These are phyloP conservation scores for Drosophila kurseongensis DNA, from an alignment of 1,140 invertebrate species.

Conservation along the genomic window DNA sequence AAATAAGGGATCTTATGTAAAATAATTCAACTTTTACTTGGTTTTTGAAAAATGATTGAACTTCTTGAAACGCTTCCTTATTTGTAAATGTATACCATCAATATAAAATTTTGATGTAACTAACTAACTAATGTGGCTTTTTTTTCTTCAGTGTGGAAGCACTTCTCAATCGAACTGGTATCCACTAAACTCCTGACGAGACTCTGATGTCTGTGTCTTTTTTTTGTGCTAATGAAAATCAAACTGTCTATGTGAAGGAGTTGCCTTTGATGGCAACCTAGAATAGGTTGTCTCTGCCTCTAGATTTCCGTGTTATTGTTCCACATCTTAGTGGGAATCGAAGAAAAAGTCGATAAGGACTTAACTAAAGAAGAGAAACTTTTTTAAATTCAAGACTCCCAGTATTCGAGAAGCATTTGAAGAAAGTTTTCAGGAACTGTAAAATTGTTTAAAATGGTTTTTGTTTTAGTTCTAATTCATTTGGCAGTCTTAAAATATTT, in stretches of 20 bases:
- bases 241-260: slow-evolving; percentile 33
- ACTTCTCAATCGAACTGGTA: background rate
- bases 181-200: background rate
- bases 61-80: no score
- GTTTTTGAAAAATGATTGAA: no score
- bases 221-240: slow-evolving; percentile 57
- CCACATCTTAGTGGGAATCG: slow-evolving; percentile 10
- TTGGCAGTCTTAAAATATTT: no score
- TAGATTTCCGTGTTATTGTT: background rate
- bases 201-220: slow-evolving; percentile 27
- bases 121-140: background rate
- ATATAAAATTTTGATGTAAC: no score
- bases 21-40: no score
- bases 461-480: no score
- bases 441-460: no score
- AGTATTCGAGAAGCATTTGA: no score
- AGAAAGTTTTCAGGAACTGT: no score
- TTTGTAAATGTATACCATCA: no score
- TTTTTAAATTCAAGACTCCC: no score
- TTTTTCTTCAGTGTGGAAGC: background rate
- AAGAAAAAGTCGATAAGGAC: background rate
- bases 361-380: background rate
- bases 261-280: background rate
- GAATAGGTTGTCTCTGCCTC: background rate
- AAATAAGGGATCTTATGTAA: no score